A percentile compares a stretch with the other conserved stretches of the same genome.
phyloP scores from a whole-genome alignment of 2,797 vertebrate genomes.

The Onychomys leucogaster region DNA sequence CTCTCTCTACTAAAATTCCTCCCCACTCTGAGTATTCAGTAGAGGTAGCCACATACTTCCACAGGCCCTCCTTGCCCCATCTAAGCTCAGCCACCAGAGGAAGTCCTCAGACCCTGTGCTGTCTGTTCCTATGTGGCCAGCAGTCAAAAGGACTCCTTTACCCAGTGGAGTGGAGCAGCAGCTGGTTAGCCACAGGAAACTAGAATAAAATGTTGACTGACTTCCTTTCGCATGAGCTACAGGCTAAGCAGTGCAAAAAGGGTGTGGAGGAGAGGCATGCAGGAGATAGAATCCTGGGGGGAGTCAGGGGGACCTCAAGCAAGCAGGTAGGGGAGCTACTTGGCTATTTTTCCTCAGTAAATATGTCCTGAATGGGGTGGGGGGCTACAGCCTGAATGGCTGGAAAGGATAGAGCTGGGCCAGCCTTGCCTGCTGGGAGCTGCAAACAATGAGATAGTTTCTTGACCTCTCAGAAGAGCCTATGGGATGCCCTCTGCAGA shows the following conservation, averaged over 20 bases:
- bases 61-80: not conserved
- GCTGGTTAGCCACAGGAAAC: not conserved
- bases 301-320: rapidly evolving
- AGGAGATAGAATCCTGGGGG: rapidly evolving
- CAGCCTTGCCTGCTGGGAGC: not conserved
- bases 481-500: not conserved
- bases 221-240: not conserved
- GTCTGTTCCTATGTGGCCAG: rapidly evolving
- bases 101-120: not conserved
- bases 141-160: rapidly evolving
- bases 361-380: no score
- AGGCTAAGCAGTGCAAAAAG: rapidly evolving
- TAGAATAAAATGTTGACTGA: no score
- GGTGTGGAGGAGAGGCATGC: no score
- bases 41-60: rapidly evolving
- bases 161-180: rapidly evolving
- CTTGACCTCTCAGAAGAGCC: not conserved
- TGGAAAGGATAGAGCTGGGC: not conserved
- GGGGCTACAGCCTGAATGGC: rapidly evolving
- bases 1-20: no score
- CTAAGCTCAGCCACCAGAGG: not conserved
- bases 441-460: rapidly evolving
- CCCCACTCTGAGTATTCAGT: not conserved
- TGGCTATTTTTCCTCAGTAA: not conserved
- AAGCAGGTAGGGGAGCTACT: rapidly evolving